Evolutionary conservation across 2,797 vertebrate species (phyloP), one percentile per base, ranked within the genome.

Genomic region (Lithobates pipiens): DNA sequence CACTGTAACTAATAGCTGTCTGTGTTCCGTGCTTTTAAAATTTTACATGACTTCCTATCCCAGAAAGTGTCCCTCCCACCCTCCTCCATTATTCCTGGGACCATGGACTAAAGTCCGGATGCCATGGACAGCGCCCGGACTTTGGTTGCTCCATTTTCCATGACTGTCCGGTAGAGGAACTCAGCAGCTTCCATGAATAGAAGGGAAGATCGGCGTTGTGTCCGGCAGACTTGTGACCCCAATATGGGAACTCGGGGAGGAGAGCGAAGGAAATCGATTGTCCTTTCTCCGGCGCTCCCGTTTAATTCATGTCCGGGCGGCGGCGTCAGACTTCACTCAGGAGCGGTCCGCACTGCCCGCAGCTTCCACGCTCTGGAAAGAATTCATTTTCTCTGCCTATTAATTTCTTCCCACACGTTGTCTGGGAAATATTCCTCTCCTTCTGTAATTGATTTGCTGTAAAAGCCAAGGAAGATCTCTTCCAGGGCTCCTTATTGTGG

Each of bases 361-460:
- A 72, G 79, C 44, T 61, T 32, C 78, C 34, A 50, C 27, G 34
- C 69, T 34, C 36, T 81, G 71, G 69, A 85, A 78, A 85, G 18
- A 83, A 83, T 83, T 83, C 27, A 83, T 83, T 83, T 77, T 83
- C 39, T 61, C 39, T 46, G 57, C n/a, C 36, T 76, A 83, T 76
- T 75, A 76, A 67, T 83, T 83, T 76, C 81, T 75, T 83, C 42
- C 57, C 50, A 76, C 72, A 36, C 57, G 21, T 83, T 76, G 67
- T 32, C 81, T 36, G 10, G 23, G 42, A 69, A 76, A 68, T 83
- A n/a, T 50, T 76, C 71, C 42, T 75, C 57, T 9, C 29, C 18
- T 16, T 76, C 39, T 7, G 42, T 83, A 76, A 83, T 69, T 76
- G 57, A 75, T 83, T 76, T 83, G 11, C 81, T 69, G 72, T 68